These are phyloP conservation scores for Phoenicopterus ruber DNA, from an alignment of 2,113 vertebrate species.

Conservation along the genomic window DNA sequence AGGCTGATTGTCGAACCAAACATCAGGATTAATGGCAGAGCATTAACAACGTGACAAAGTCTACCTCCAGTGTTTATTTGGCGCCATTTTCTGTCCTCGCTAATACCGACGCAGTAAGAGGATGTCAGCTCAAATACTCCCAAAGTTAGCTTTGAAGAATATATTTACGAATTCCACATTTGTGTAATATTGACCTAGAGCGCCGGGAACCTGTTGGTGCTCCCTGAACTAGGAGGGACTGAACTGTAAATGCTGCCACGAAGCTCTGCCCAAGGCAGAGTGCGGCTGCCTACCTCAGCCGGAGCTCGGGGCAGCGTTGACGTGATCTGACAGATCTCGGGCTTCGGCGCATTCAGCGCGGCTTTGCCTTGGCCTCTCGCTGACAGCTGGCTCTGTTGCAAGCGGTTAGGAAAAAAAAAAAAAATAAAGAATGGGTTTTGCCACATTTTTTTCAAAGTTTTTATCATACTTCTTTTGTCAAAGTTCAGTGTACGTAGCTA, in stretches of 20 bases:
- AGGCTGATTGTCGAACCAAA: background rate
- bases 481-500: accelerated
- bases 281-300: background rate
- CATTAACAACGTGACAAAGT: constrained; percentile 35
- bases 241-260: accelerated
- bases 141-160: background rate
- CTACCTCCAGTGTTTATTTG: background rate
- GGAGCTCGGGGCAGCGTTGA: background rate
- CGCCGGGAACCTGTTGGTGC: background rate
- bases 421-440: background rate
- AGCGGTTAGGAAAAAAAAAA: background rate
- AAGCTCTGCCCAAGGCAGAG: background rate
- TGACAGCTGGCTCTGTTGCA: background rate
- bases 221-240: background rate
- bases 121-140: background rate
- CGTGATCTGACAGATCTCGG: background rate
- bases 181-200: background rate
- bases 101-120: background rate
- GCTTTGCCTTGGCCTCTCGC: background rate
- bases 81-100: background rate
- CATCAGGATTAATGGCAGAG: background rate
- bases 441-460: background rate
- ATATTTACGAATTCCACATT: background rate
- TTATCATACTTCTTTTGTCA: background rate
- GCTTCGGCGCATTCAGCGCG: accelerated